A percentile compares a stretch with the other conserved stretches of the same genome.
These are phyloP conservation scores for Anguilla anguilla DNA, from an alignment of 2,797 vertebrate genomes.

Conservation along the genomic window DNA sequence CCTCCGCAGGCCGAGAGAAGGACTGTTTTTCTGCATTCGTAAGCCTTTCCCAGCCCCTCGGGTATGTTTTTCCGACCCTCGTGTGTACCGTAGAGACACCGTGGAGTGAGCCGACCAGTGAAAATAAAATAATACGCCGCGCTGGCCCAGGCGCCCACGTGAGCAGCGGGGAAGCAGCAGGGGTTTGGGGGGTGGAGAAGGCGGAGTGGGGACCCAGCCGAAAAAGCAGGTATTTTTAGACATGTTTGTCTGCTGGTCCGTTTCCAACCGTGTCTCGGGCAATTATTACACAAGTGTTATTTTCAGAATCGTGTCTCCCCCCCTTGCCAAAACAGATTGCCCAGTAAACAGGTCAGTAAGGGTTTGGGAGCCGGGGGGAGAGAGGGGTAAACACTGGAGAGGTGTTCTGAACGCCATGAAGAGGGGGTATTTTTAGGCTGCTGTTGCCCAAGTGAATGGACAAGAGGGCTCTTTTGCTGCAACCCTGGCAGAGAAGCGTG, in stretches of 20 bases:
- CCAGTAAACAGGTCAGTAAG: constrained; percentile 73
- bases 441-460: constrained; percentile 68
- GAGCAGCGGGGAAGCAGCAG: neutral
- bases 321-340: constrained; percentile 46
- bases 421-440: constrained; percentile 71
- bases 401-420: constrained; percentile 65
- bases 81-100: neutral
- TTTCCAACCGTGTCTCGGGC: constrained; percentile 59
- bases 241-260: constrained; percentile 71
- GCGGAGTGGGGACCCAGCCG: constrained; percentile 37
- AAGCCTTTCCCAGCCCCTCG: neutral
- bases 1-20: neutral
- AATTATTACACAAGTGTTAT: constrained; percentile 73
- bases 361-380: constrained; percentile 60
- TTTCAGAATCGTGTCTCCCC: constrained; percentile 60
- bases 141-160: neutral
- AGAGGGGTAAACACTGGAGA: constrained; percentile 66
- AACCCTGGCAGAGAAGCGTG: constrained; percentile 65
- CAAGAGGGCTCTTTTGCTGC: constrained; percentile 71
- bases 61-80: neutral
- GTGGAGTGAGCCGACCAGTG: constrained; percentile 2
- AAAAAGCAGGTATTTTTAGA: constrained; percentile 67
- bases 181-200: neutral
- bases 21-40: neutral
- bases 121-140: constrained; percentile 32